phyloP scores from a whole-genome alignment of 2,113 vertebrate species.

The Pelobates fuscus region DNA sequence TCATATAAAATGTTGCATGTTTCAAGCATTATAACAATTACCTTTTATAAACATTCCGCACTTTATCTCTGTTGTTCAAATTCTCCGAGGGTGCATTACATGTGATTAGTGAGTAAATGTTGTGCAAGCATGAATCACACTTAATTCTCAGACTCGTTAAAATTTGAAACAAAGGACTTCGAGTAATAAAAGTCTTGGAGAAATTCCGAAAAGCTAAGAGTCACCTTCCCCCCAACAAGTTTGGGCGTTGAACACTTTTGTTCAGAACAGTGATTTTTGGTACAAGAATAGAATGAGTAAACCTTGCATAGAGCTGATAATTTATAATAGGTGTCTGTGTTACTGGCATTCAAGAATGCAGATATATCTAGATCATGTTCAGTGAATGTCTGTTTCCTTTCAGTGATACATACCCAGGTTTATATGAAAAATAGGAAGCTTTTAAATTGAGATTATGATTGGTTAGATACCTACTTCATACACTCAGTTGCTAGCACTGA shows the following conservation, averaged over 20 bases:
- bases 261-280: slow-evolving; percentile 9
- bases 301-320: slow-evolving; percentile 21
- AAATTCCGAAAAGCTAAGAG: slow-evolving; percentile 14
- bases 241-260: slow-evolving; percentile 31
- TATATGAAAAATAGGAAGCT: neutral
- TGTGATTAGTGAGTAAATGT: slow-evolving; percentile 23
- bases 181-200: slow-evolving; percentile 34
- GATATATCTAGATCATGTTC: slow-evolving; percentile 1
- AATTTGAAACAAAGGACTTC: slow-evolving; percentile 39
- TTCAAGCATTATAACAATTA: neutral
- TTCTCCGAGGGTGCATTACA: neutral
- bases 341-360: neutral
- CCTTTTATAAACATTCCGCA: neutral
- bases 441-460: neutral
- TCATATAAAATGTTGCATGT: neutral
- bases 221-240: slow-evolving; percentile 26
- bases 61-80: neutral
- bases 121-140: slow-evolving; percentile 38
- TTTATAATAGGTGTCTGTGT: slow-evolving; percentile 34
- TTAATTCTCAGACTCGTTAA: slow-evolving; percentile 41
- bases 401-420: neutral
- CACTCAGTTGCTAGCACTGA: neutral
- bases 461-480: neutral
- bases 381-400: neutral
- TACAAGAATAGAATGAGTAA: slow-evolving; percentile 9